A percentile compares a stretch with the other conserved stretches of the same genome.
Evolutionary conservation across 1,140 invertebrate species (phyloP).

Genomic region (Calliopsis andreniformis): DNA sequence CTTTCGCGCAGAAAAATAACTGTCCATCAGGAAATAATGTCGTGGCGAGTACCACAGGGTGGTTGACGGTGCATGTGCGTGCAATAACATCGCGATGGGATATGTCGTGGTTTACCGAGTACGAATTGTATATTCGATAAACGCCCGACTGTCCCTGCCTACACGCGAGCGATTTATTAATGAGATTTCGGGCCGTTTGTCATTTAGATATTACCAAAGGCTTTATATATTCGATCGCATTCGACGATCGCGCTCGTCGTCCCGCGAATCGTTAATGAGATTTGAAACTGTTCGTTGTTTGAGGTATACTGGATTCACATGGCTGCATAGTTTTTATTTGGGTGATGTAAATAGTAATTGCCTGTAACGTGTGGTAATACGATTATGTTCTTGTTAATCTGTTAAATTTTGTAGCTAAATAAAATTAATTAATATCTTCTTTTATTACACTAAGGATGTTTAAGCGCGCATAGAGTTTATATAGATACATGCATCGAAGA

Average conservation of each 20-base stretch:
- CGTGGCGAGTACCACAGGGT: background rate
- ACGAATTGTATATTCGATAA: slow-evolving; percentile 44
- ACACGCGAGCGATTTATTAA: slow-evolving; percentile 35
- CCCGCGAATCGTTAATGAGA: slow-evolving; percentile 41
- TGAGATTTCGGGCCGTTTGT: slow-evolving; percentile 37
- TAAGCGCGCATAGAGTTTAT: too few relatives aligned
- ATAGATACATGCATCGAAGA: too few relatives aligned
- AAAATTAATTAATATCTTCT: too few relatives aligned
- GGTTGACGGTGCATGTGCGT: slow-evolving; percentile 1
- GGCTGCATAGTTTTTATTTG: background rate
- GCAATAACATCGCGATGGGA: slow-evolving; percentile 28
- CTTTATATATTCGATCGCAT: slow-evolving; percentile 13
- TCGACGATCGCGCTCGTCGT: slow-evolving; percentile 1
- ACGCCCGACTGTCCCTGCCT: background rate
- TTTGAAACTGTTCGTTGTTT: slow-evolving; percentile 4
- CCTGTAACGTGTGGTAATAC: too few relatives aligned
- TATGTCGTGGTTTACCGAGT: slow-evolving; percentile 51
- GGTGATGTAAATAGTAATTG: too few relatives aligned
- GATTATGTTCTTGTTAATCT: too few relatives aligned
- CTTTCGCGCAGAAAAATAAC: slow-evolving; percentile 19
- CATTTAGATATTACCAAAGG: slow-evolving; percentile 22
- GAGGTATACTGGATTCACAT: background rate
- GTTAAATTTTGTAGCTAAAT: too few relatives aligned
- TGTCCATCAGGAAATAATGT: slow-evolving; percentile 20
- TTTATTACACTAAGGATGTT: too few relatives aligned